Conservation (phyloP, 2,797 vertebrate species). For the Menidia menidia region DNA sequence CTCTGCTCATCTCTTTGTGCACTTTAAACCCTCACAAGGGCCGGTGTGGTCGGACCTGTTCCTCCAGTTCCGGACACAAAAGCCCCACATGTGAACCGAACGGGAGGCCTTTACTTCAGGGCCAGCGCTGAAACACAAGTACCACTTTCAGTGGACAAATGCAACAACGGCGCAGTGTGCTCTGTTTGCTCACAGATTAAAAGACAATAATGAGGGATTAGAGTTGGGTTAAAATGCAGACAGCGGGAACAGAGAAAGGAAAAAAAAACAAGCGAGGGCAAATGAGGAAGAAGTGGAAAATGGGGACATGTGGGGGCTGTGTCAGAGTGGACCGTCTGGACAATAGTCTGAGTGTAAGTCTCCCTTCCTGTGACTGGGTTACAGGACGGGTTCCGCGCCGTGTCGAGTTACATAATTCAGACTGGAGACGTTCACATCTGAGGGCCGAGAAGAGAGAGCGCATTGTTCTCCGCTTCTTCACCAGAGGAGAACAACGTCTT, state of each 20-base stretch:
- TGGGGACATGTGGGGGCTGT: conserved; percentile 42
- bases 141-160: conserved; percentile 40
- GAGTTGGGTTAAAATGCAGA: conserved; percentile 36
- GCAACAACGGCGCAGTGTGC: conserved; percentile 10
- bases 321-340: conserved; percentile 52
- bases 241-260: conserved; percentile 29
- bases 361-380: conserved; percentile 38
- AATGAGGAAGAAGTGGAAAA: conserved; percentile 56
- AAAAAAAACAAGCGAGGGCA: conserved; percentile 25
- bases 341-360: conserved; percentile 66
- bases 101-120: conserved; percentile 44
- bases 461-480: conserved; percentile 66
- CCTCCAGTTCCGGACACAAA: conserved; percentile 73
- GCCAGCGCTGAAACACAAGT: conserved; percentile 27
- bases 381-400: conserved; percentile 52
- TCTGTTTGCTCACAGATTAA: conserved; percentile 52
- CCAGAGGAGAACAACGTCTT: conserved; percentile 46
- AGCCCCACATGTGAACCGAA: conserved; percentile 52
- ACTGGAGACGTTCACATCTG: conserved; percentile 51
- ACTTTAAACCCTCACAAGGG: conserved; percentile 36
- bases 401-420: conserved; percentile 71
- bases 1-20: conserved; percentile 62
- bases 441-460: conserved; percentile 55
- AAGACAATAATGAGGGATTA: conserved; percentile 50
- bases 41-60: conserved; percentile 64